phyloP scores from a whole-genome alignment of 2,888 invertebrate species.

The Priocnemis perturbator region DNA sequence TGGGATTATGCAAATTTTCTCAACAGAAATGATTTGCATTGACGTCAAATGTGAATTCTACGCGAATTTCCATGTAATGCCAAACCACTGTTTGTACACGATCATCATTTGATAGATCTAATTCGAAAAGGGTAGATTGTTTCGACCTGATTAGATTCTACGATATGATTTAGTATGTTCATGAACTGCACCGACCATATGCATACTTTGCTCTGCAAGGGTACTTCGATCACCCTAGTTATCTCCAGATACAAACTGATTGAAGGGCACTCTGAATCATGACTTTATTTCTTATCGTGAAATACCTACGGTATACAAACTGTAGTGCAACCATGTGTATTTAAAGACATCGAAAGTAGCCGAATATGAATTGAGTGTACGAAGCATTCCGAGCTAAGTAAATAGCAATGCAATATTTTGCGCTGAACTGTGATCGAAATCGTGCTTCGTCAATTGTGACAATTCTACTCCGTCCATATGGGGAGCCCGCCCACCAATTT shows the following conservation, averaged over 20 bases:
- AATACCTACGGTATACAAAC: neutral
- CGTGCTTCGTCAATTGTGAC: neutral
- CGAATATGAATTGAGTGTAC: no score
- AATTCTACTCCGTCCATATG: slow-evolving; percentile 51
- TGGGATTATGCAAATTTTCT: no score
- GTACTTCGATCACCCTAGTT: neutral
- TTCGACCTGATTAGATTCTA: slow-evolving; percentile 59
- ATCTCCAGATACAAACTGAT: no score
- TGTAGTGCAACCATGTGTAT: no score
- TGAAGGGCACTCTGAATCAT: no score
- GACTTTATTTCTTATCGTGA: no score
- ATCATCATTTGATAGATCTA: slow-evolving; percentile 53
- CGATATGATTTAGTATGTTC: slow-evolving; percentile 13
- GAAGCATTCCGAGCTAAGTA: no score
- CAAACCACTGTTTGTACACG: slow-evolving; percentile 68
- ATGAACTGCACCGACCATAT: slow-evolving; percentile 32
- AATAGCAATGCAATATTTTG: no score
- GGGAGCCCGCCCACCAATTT: slow-evolving; percentile 58
- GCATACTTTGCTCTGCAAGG: slow-evolving; percentile 50
- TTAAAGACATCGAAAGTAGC: no score
- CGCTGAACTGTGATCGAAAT: slow-evolving; percentile 1
- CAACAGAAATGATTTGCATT: no score
- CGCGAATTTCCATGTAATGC: slow-evolving; percentile 56
- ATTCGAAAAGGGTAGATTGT: slow-evolving; percentile 63
- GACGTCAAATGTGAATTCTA: slow-evolving; percentile 30